Conservation (phyloP, 1,140 invertebrate genomes). For the Saxidomus purpurata region DNA sequence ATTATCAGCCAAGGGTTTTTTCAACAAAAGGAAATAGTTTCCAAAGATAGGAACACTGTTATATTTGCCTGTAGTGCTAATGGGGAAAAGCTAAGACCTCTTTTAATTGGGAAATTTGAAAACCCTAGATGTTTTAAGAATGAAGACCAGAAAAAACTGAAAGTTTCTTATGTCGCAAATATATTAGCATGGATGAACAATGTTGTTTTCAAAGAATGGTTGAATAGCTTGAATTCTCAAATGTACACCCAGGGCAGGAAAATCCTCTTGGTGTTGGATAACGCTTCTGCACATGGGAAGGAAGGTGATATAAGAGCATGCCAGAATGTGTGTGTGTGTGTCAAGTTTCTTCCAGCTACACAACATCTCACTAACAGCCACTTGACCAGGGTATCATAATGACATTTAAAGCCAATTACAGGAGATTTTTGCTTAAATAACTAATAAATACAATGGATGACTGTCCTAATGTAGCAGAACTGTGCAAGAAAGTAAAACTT, state of each 20-base stretch:
- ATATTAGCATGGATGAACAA: conserved; percentile 72
- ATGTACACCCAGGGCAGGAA: conserved; percentile 66
- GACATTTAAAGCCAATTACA: conserved; percentile 61
- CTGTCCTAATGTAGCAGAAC: too few species aligned
- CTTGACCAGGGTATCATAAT: conserved; percentile 67
- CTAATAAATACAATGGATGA: conserved; percentile 22
- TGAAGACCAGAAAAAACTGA: too few species aligned
- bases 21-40: too few species aligned
- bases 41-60: too few species aligned
- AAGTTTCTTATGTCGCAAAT: conserved; percentile 63
- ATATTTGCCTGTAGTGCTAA: too few species aligned
- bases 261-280: conserved; percentile 75
- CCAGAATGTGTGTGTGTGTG: conserved; percentile 83
- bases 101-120: too few species aligned
- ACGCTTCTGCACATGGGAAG: conserved; percentile 76
- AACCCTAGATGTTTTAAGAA: too few species aligned
- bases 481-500: conserved; percentile 41
- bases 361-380: conserved; percentile 65
- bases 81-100: too few species aligned
- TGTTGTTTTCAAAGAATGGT: conserved; percentile 80
- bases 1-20: too few species aligned
- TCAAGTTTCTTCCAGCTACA: conserved; percentile 85
- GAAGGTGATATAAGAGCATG: conserved; percentile 24
- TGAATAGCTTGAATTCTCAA: too few species aligned
- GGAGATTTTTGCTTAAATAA: conserved; percentile 47